Percentiles rank a stretch among this genome's conserved stretches.
These are phyloP conservation scores for Phalacrocorax carbo DNA, from an alignment of 2,113 vertebrate species.

Conservation along the genomic window DNA sequence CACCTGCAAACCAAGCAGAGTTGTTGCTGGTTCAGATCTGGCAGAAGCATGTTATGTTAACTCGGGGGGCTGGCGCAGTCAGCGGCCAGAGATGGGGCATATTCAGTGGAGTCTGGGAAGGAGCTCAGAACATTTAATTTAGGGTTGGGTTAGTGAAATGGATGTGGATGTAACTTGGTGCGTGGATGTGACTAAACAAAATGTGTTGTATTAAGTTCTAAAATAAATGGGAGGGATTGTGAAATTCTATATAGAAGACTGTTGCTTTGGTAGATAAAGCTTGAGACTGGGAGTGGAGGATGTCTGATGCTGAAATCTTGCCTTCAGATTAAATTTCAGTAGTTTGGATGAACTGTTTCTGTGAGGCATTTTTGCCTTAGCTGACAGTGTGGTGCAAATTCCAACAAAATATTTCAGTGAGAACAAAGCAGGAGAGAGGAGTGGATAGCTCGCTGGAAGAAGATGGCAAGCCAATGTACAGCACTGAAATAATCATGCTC, in stretches of 20 bases:
- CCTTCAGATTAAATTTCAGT: neutral
- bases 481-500: neutral
- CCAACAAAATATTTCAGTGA: neutral
- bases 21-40: neutral
- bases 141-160: neutral
- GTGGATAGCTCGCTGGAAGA: neutral
- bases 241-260: neutral
- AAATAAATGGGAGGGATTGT: neutral
- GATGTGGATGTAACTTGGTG: neutral
- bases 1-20: neutral
- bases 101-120: neutral
- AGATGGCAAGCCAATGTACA: neutral
- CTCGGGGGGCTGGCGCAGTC: neutral
- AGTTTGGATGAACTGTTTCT: neutral
- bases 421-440: neutral
- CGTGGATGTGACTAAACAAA: neutral
- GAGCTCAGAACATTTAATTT: neutral
- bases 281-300: neutral
- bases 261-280: neutral
- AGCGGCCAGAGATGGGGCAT: neutral
- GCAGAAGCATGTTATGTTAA: neutral
- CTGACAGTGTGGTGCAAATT: neutral
- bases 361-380: neutral
- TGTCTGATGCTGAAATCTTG: neutral
- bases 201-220: neutral